Evolutionary conservation across 2,888 invertebrate genomes (phyloP), one percentile per base, ranked within the genome.

Genomic region (Esperia sulphurella): DNA sequence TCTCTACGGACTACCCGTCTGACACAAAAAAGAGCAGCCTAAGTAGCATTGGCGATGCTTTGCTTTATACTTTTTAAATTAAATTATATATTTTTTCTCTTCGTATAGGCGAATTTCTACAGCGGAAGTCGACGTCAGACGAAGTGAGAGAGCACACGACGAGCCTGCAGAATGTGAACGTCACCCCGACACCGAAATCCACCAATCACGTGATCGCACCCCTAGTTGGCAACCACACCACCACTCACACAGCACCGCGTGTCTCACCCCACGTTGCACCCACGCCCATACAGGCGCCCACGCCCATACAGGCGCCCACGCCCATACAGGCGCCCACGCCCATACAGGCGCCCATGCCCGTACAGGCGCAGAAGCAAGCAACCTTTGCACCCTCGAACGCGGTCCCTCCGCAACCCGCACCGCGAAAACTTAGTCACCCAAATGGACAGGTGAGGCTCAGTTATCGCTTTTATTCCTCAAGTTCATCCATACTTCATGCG

Each of bases 121-220:
- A 73, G 55, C 72, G 86, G 61, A 88, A 84, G 57, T 88, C 88
- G 5, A 84, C 74, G 50, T 85, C 88, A 52, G 88, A 88, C 45
- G 88, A 88, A 75, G 78, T 83, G 76, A 85, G 81, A 72, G 88
- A 87, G 57, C 76, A 79, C 71, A 83, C 79, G 65, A 76, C 81
- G 56, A 85, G 82, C 61, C 73, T 73, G 51, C 72, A 71, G 62
- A 85, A 83, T 73, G 69, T 83, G 69, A 84, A 77, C 71, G 60
- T 72, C 51, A 64, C 64, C 39, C 43, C 60, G 35, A 10, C 35
- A 51, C 66, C 51, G 48, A 51, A 43, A 48, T 58, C 60, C 43
- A 63, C 65, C 50, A 62, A 68, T 45, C 75, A 78, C 59, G 76
- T 79, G 65, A 68, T 71, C 53, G 59, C 63, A 57, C 67, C 69